Base-by-base conservation (phyloP, 1,140 invertebrate genomes). In the Pissodes strobi region DNA sequence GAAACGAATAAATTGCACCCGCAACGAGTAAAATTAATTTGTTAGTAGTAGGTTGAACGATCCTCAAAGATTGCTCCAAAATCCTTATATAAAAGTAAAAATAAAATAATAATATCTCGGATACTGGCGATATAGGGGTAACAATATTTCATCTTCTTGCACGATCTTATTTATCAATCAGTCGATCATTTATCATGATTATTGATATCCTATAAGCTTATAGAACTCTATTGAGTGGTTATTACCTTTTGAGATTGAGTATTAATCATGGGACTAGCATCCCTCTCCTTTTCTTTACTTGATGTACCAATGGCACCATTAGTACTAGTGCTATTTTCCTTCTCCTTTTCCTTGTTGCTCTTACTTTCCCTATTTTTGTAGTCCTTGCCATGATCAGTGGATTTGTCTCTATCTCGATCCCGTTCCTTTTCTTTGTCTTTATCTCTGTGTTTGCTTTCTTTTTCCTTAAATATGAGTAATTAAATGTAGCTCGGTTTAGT, bases 401-500 rank as follows among this genome's bases (percentile, higher is more conserved):
- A n/a, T 10, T 34, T 12, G 17, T 55, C 53, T 19, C n/a, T n/a
- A n/a, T 62, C 59, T 27, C 51, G 41, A 25, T 73, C 72, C 25
- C 65, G 69, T 30, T 76, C 72, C 57, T 72, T 74, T 22, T 74
- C 70, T 37, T 67, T 72, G 9, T 76, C 70, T 48, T 68, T 73
- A 22, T 75, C 72, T 63, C 69, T 74, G 18, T 72, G 66, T 68
- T 77, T 72, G 60, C 76, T 48, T 70, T 79, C 45, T 71, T 74
- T 73, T 17, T 69, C 55, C 60, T 61, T 13, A 5, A 52, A 15
- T 2, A 19, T 13, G 4, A 6, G 4, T 4, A 6, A 30, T 6
- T 30, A 13, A 43, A 5, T 6, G 4, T 68, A 69, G 79, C 5
- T 6, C 5, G 5, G 13, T 13, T 30, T 30, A 30, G 27, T 30